Base-by-base conservation (phyloP, 2,888 invertebrate genomes). In the Drosophila fulvimacula region DNA sequence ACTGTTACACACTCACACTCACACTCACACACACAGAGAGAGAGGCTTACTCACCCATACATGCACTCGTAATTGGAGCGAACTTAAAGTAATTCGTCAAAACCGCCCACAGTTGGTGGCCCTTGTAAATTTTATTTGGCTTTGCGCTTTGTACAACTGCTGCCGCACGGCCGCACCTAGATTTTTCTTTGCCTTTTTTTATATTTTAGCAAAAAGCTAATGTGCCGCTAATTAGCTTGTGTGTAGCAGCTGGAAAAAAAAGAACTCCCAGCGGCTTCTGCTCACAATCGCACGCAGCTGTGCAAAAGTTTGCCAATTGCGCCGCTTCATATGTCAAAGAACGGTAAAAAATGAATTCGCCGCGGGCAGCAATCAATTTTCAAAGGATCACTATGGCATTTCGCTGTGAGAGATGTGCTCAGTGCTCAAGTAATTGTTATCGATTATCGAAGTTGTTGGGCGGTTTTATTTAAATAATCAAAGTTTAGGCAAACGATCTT, bases 161-260 rank as follows among this genome's bases (percentile, higher is more conserved):
- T 42, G 56, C 15, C 82, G 88, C 88, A 73, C 62, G 42, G 60
- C 17, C 82, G 88, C 88, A 73, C 88, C 83, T 63, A 69, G 52
- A 7, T 27, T 52, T 52, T 38, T 27, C 46, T 41, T 3, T 15
- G 3, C 30, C 11, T 38, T 68, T 68, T 51, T 27, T n/a, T 7
- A 46, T 46, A 27, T 46, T 42, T 73, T 56, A 34, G 34, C 51
- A 30, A 48, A 30, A 30, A 48, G 88, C 78, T 75, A 86, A 82
- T 86, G 78, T 73, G 73, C 60, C 68, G 57, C 81, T 83, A 83
- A 83, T 83, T 83, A 83, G 70, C 65, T 61, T 36, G 61, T 41
- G 21, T 34, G 51, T 46, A 42, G 44, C 44, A 46, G 46, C 48
- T 53, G 3, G 9, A 30, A 55, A 19, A 19, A 44, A 42, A 56